phyloP scores from a whole-genome alignment of 2,888 invertebrate genomes.

The Selenia dentaria region DNA sequence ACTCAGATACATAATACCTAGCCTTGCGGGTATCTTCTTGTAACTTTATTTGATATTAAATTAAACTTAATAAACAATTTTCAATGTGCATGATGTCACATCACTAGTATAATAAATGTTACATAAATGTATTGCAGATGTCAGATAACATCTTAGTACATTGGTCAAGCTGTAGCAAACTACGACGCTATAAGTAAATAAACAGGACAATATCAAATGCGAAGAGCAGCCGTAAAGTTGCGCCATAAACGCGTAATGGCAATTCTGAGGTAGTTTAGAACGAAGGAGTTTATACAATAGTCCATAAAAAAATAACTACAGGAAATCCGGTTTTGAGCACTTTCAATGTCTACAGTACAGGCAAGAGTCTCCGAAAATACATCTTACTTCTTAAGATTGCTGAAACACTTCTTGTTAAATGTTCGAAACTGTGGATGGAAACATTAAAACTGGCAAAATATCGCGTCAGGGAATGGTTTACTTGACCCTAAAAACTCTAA shows the following conservation, averaged over 20 bases:
- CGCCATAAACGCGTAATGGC: slow-evolving; percentile 13
- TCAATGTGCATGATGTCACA: slow-evolving; percentile 3
- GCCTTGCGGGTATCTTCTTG: too few relatives aligned
- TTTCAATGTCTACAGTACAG: too few relatives aligned
- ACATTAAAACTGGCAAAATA: too few relatives aligned
- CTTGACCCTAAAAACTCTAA: too few relatives aligned
- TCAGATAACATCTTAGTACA: not conserved
- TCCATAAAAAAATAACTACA: slow-evolving; percentile 13
- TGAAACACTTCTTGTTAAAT: too few relatives aligned
- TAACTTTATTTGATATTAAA: too few relatives aligned
- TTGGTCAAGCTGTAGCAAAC: not conserved
- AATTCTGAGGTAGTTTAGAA: slow-evolving; percentile 9
- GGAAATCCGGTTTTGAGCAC: slow-evolving; percentile 9
- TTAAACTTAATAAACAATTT: not conserved
- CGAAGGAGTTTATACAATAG: too few relatives aligned
- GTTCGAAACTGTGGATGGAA: too few relatives aligned
- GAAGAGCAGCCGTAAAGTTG: slow-evolving; percentile 12
- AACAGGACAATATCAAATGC: slow-evolving; percentile 6
- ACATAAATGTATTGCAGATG: slow-evolving; percentile 1
- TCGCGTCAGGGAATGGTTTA: too few relatives aligned
- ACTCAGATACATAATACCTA: too few relatives aligned
- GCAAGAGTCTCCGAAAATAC: too few relatives aligned
- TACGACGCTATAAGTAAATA: slow-evolving; percentile 1
- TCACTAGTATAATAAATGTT: slow-evolving; percentile 9
- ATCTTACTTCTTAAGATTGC: too few relatives aligned